Evolutionary conservation across 1,140 invertebrate species (phyloP), one percentile per base, ranked within the genome.

Genomic region (Sitophilus oryzae): DNA sequence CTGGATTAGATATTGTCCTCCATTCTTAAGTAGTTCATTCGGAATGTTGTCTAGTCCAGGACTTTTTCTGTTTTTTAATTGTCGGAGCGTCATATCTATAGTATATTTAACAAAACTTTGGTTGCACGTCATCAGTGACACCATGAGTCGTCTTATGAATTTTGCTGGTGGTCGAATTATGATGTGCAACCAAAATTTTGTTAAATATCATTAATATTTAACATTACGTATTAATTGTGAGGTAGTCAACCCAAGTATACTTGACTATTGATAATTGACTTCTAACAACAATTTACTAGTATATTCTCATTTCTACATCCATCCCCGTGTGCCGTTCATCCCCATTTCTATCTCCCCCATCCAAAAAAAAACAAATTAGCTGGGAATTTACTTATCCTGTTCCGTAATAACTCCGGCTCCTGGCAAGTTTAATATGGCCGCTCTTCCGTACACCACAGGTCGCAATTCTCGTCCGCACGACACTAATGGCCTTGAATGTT

Each of bases 401-500:
- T 11, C 11, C 11, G 25, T 30, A 30, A 30, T 30, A 30, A 30
- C 11, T 30, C 25, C 5, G 5, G 11, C 25, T 5, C 5, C 25
- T 30, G 25, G 25, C 25, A 30, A 59, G 54, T 59, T 59, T 66
- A 67, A 66, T 67, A 67, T 66, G 66, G 66, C 64, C 65, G 64
- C 63, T 59, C 57, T 66, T 59, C 41, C 57, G 50, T 35, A 59
- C 61, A 46, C 54, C 46, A 58, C 52, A 53, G 59, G 41, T 36
- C 34, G 54, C 59, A 62, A 65, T 66, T 66, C 65, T 65, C 62
- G 41, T 63, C 52, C 40, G 53, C 49, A 56, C 62, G 65, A 66
- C 66, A 63, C 65, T 68, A 68, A 67, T 67, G 66, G 61, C 41
- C 52, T 58, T 48, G 61, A 67, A 62, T 68, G 66, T 68, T 68